Percentiles rank a stretch among this genome's conserved stretches.
Conservation (phyloP, 2,888 invertebrate species). For the Parnassius orleans region DNA sequence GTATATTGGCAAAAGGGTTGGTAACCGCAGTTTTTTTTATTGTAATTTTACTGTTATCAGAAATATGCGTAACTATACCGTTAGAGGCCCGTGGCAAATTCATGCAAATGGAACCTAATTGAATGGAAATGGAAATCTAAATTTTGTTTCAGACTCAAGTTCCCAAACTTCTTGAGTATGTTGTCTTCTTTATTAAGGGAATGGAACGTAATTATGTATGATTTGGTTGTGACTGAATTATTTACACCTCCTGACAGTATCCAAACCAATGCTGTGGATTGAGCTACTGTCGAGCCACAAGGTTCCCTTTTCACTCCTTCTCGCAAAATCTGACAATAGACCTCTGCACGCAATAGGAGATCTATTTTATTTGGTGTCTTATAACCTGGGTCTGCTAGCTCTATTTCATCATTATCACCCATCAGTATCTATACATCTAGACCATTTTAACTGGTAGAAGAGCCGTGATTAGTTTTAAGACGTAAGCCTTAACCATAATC, state of each 20-base stretch:
- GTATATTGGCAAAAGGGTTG: too few relatives aligned
- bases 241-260: slow-evolving; percentile 21
- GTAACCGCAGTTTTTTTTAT: too few relatives aligned
- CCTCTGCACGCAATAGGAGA: slow-evolving; percentile 26
- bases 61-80: too few relatives aligned
- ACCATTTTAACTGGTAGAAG: slow-evolving; percentile 10
- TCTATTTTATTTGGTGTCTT: slow-evolving; percentile 24
- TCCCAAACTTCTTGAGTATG: slow-evolving; percentile 1
- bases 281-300: slow-evolving; percentile 15
- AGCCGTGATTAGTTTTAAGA: slow-evolving; percentile 23
- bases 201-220: not conserved
- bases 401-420: too few relatives aligned
- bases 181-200: not conserved
- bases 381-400: slow-evolving; percentile 27
- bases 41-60: too few relatives aligned
- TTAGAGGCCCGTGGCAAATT: too few relatives aligned
- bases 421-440: too few relatives aligned
- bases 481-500: too few relatives aligned
- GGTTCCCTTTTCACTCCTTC: slow-evolving; percentile 20
- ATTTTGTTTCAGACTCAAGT: not conserved
- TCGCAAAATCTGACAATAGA: slow-evolving; percentile 21
- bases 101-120: too few relatives aligned
- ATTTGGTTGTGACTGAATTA: not conserved
- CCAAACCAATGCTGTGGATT: slow-evolving; percentile 26
- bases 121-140: slow-evolving; percentile 3